Evolutionary conservation across 37 sponge, comb jelly and placozoan genomes (phyloP).

Genomic region (Ephydatia muelleri): DNA sequence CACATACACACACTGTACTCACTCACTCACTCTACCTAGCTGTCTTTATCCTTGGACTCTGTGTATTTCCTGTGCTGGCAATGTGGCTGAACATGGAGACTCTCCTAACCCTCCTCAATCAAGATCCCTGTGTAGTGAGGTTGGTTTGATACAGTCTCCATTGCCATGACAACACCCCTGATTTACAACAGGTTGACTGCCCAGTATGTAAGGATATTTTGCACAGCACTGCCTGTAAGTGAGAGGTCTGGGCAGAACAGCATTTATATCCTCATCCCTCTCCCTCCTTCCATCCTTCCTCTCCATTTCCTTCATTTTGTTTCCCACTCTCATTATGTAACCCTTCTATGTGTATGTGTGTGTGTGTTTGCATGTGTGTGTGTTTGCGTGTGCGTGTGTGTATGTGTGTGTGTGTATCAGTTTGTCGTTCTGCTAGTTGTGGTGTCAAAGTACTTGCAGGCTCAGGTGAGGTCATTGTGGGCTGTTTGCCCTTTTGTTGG

Average conservation of each 20-base stretch:
- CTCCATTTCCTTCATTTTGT: not conserved
- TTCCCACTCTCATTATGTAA: no score
- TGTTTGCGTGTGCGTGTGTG: no score
- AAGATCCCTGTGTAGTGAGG: constrained; percentile 56
- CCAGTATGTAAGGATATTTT: not conserved
- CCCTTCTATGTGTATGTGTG: no score
- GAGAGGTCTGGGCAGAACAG: no score
- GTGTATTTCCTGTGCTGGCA: constrained; percentile 10
- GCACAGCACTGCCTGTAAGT: constrained; percentile 26
- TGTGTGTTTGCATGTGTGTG: no score
- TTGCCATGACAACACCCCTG: not conserved
- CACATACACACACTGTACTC: no score
- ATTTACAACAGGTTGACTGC: not conserved
- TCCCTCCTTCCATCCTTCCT: not conserved
- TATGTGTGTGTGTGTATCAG: no score
- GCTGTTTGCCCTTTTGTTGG: no score
- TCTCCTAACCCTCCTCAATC: constrained; percentile 43
- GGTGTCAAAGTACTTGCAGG: constrained; percentile 61
- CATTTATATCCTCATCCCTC: not conserved
- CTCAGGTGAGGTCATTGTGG: not conserved
- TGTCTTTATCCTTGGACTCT: not conserved
- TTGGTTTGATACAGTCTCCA: not conserved
- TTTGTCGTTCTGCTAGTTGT: constrained; percentile 6
- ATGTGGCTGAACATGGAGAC: constrained; percentile 65
- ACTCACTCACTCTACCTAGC: not conserved